Evolutionary conservation across 1,140 invertebrate genomes (phyloP), one percentile per base, ranked within the genome.

Genomic region (Macrocentrus cingulum): DNA sequence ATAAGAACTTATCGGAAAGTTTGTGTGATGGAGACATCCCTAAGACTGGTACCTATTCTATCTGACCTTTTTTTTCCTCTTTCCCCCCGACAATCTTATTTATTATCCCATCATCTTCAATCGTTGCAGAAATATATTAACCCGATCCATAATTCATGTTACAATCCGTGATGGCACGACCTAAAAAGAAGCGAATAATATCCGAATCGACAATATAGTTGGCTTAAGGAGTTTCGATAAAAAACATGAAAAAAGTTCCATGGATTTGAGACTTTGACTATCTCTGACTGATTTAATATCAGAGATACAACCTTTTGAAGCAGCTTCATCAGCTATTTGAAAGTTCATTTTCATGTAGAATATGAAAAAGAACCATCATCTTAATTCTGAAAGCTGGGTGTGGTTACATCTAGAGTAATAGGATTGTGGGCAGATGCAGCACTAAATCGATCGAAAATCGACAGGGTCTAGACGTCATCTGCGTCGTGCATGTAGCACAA

Each of bases 1-100:
- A n/a, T n/a, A n/a, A n/a, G n/a, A n/a, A n/a, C 60, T 59, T 56
- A 59, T 63, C 53, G 53, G 22, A 54, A 46, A 41, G 1, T 25
- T 52, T 18, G 29, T 32, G n/a, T n/a, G n/a, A n/a, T n/a, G 41
- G 58, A 49, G 57, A 54, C 61, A 45, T 55, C 45, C 54, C 36
- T 51, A 39, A 48, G 49, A 53, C 58, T 63, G 61, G 61, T 63
- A 59, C 61, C 53, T 41, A 11, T 42, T 34, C 46, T 53, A 18
- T n/a, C 22, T 9, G 25, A 29, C 25, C 25, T 32, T 22, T 56
- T 23, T 60, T 19, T 19, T 56, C 23, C 46, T 29, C 23, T n/a
- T 37, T 50, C 29, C 22, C 39, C 18, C 59, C 23, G 36, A 16
- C 44, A 15, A 9, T 34, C 23, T 46, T 34, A 36, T 56, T 56